These are phyloP conservation scores for Nyctereutes procyonoides DNA, from an alignment of 2,113 vertebrate species.

Conservation along the genomic window DNA sequence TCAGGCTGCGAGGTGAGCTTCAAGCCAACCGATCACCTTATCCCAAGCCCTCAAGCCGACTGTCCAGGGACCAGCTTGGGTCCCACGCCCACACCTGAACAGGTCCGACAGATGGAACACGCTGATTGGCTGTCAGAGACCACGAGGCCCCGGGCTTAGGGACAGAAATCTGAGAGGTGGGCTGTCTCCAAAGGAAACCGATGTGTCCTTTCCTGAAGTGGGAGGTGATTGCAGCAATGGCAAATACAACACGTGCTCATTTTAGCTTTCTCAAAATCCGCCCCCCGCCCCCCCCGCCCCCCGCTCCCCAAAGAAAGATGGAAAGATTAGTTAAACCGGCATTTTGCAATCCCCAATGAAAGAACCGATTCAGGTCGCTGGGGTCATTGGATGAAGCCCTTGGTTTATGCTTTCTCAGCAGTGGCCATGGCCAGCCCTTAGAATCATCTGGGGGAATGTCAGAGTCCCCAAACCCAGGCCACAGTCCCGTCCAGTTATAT, in stretches of 20 bases:
- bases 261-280: neutral
- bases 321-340: neutral
- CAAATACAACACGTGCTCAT: neutral
- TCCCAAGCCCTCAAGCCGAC: neutral
- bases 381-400: neutral
- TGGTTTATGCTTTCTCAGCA: neutral
- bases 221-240: neutral
- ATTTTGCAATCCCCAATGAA: neutral
- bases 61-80: no score
- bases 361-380: neutral
- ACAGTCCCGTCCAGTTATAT: neutral
- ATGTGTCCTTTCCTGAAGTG: neutral
- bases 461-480: neutral
- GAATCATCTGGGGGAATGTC: neutral
- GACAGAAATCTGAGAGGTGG: neutral
- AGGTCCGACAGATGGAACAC: neutral
- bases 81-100: neutral
- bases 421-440: neutral
- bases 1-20: neutral
- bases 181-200: neutral
- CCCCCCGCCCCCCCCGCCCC: no score
- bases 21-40: neutral
- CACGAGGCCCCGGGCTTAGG: accelerated
- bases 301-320: neutral
- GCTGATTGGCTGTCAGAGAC: neutral